phyloP scores from a whole-genome alignment of 2,888 invertebrate genomes.

The Pelosia muscerda region DNA sequence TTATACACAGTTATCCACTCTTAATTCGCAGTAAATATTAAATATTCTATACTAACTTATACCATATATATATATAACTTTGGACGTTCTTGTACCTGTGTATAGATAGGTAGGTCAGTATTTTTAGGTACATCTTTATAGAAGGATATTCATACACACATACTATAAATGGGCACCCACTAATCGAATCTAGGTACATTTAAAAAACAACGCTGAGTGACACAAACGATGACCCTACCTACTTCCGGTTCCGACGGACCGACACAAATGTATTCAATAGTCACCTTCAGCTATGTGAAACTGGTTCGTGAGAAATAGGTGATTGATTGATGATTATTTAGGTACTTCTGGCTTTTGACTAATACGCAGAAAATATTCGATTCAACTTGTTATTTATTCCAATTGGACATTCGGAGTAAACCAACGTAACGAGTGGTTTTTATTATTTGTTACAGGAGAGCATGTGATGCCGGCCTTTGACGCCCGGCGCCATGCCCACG shows the following conservation, averaged over 20 bases:
- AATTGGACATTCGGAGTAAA: background rate
- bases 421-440: background rate
- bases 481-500: conserved; percentile 88
- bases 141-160: conserved; percentile 29
- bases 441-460: conserved; percentile 82
- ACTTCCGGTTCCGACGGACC: conserved; percentile 72
- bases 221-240: conserved; percentile 76
- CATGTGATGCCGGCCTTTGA: conserved; percentile 88
- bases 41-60: conserved; percentile 39
- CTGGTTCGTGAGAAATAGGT: conserved; percentile 79
- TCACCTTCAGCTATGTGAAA: conserved; percentile 76
- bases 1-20: conserved; percentile 45
- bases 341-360: conserved; percentile 48
- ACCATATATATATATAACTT: no score
- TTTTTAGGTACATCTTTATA: conserved; percentile 11
- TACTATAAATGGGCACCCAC: conserved; percentile 52
- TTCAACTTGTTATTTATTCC: conserved; percentile 9
- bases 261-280: conserved; percentile 76
- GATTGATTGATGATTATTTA: conserved; percentile 58
- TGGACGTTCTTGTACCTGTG: no score
- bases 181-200: conserved; percentile 57
- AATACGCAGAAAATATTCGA: conserved; percentile 47
- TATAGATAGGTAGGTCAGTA: background rate
- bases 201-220: conserved; percentile 72
- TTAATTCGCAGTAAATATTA: conserved; percentile 45